phyloP scores from a whole-genome alignment of 1,140 invertebrate genomes.

The Tetraneura akinire region DNA sequence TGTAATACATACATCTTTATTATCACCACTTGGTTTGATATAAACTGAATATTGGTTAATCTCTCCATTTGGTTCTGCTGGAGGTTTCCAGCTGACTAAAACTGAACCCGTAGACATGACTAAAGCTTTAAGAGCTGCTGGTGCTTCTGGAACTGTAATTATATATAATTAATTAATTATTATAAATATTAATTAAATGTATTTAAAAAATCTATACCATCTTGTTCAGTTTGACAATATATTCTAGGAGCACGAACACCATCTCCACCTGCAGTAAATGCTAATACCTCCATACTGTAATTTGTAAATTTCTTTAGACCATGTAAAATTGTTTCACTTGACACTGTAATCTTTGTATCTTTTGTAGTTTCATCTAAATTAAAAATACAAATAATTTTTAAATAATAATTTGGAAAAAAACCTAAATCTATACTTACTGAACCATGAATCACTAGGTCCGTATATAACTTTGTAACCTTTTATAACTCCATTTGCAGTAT shows the following conservation, averaged over 20 bases:
- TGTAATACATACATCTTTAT: slow-evolving; percentile 58
- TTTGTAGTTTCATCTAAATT: slow-evolving; percentile 82
- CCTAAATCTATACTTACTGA: slow-evolving; percentile 69
- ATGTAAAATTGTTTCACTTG: slow-evolving; percentile 88
- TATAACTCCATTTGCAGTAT: slow-evolving; percentile 89
- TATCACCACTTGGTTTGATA: slow-evolving; percentile 74
- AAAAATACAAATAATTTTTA: slow-evolving; percentile 49
- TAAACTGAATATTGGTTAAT: slow-evolving; percentile 93
- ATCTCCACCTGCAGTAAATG: slow-evolving; percentile 93
- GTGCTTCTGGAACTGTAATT: slow-evolving; percentile 82
- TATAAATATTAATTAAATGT: not conserved
- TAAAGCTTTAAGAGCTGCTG: slow-evolving; percentile 87
- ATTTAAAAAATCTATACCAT: slow-evolving; percentile 67
- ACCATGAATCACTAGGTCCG: slow-evolving; percentile 88
- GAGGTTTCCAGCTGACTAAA: slow-evolving; percentile 90
- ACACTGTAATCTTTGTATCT: slow-evolving; percentile 86
- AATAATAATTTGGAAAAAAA: no score
- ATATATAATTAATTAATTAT: slow-evolving; percentile 15
- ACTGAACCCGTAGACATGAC: slow-evolving; percentile 89
- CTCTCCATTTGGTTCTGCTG: slow-evolving; percentile 87
- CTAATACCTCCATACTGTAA: slow-evolving; percentile 94
- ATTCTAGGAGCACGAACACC: slow-evolving; percentile 85
- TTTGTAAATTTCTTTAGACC: slow-evolving; percentile 94
- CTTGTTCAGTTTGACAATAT: slow-evolving; percentile 93
- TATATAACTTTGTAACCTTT: slow-evolving; percentile 96